Evolutionary conservation across 64 coral and sea anemone genomes (phyloP).

Genomic region (Porites australiensis): DNA sequence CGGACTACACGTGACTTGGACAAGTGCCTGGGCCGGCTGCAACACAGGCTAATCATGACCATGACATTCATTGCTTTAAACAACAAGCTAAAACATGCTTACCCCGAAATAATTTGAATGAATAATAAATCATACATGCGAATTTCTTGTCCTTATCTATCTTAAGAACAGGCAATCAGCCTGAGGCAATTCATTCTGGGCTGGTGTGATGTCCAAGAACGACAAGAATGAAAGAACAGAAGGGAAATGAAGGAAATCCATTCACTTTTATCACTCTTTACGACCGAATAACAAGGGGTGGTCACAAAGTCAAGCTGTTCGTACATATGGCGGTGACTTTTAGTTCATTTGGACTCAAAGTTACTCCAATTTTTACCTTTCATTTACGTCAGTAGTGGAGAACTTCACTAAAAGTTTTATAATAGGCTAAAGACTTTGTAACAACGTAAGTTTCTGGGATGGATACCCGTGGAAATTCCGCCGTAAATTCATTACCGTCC

Average conservation of each 20-base stretch:
- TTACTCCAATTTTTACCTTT: neutral
- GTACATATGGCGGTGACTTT: neutral
- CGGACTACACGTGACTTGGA: too few species aligned
- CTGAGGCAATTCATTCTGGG: too few species aligned
- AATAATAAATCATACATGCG: too few species aligned
- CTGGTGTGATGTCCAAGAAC: too few species aligned
- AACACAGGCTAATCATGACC: too few species aligned
- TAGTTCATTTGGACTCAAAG: neutral
- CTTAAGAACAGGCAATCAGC: too few species aligned
- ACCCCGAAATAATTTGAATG: too few species aligned
- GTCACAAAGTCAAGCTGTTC: conserved; percentile 2
- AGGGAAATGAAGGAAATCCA: neutral
- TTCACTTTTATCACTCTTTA: too few species aligned
- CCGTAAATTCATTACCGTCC: neutral
- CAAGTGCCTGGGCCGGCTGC: too few species aligned
- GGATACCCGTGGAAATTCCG: neutral
- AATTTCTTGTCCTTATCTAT: too few species aligned
- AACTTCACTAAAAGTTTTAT: neutral
- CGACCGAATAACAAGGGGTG: conserved; percentile 34
- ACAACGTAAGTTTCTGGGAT: neutral
- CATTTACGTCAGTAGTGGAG: neutral
- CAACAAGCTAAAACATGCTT: too few species aligned
- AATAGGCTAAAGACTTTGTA: neutral
- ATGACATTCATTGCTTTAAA: too few species aligned
- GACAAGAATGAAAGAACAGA: neutral